Evolutionary conservation across 1,140 invertebrate species (phyloP).

Genomic region (Agrypnia vestita): DNA sequence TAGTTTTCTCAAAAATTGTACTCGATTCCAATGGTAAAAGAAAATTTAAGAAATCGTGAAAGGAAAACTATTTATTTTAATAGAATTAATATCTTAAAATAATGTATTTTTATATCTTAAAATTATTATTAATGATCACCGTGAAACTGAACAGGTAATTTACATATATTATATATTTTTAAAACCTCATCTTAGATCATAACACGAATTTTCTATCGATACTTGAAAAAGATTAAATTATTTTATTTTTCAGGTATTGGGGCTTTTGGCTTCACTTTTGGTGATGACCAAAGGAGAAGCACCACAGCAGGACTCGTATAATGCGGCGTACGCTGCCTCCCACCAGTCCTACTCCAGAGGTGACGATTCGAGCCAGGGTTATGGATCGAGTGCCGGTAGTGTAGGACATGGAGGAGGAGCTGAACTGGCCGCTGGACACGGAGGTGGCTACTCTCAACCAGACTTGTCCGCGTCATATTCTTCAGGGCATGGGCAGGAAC

Average conservation of each 20-base stretch:
- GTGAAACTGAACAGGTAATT: too few relatives aligned
- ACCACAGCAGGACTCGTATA: slow-evolving; percentile 34
- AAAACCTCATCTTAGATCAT: too few relatives aligned
- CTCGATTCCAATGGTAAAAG: too few relatives aligned
- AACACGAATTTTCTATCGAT: too few relatives aligned
- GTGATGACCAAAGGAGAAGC: slow-evolving; percentile 23
- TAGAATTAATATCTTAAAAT: too few relatives aligned
- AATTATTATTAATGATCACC: too few relatives aligned
- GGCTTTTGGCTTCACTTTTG: not conserved
- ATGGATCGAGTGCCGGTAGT: not conserved
- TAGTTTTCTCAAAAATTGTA: too few relatives aligned
- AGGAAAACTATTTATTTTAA: too few relatives aligned
- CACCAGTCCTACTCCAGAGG: slow-evolving; percentile 45
- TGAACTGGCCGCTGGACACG: slow-evolving; percentile 6
- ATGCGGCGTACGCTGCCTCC: slow-evolving; percentile 29
- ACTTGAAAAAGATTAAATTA: too few relatives aligned
- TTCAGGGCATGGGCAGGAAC: not conserved
- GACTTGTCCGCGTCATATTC: not conserved
- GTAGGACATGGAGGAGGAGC: slow-evolving; percentile 9
- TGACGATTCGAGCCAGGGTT: slow-evolving; percentile 30
- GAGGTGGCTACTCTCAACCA: slow-evolving; percentile 1
- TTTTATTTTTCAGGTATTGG: slow-evolving; percentile 7
- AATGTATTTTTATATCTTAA: too few relatives aligned
- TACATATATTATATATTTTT: too few relatives aligned
- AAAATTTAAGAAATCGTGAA: too few relatives aligned